Evolutionary conservation across 2,113 vertebrate species (phyloP).

Genomic region (Sminthopsis crassicaudata): DNA sequence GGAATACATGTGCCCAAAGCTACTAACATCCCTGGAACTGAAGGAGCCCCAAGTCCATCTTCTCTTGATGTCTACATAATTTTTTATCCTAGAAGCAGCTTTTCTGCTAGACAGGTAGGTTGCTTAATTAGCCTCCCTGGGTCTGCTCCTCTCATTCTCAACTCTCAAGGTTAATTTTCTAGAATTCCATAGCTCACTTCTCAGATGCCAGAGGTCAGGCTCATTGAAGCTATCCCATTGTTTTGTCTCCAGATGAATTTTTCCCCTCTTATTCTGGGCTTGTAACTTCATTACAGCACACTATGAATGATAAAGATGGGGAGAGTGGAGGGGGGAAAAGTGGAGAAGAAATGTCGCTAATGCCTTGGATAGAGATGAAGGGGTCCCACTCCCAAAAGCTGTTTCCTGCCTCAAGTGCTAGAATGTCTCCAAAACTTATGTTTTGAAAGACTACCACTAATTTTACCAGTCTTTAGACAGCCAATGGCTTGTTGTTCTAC

Average conservation of each 20-base stretch:
- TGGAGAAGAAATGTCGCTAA: neutral
- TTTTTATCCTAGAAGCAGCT: neutral
- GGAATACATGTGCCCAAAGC: neutral
- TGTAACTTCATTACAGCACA: neutral
- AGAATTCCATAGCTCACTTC: neutral
- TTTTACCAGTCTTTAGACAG: neutral
- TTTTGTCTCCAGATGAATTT: neutral
- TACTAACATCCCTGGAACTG: neutral
- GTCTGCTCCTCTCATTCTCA: neutral
- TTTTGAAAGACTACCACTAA: neutral
- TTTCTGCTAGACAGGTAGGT: neutral
- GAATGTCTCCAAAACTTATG: neutral
- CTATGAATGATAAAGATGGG: neutral
- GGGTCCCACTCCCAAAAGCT: neutral
- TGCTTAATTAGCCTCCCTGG: neutral
- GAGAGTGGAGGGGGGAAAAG: neutral
- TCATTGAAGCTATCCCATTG: neutral
- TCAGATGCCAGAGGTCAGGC: neutral
- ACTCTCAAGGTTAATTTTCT: neutral
- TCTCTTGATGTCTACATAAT: neutral
- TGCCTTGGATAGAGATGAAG: neutral
- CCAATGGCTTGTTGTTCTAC: neutral
- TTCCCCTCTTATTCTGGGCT: neutral
- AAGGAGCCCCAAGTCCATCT: neutral
- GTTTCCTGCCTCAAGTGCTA: neutral